phyloP scores from a whole-genome alignment of 1,140 invertebrate species.

The Neomicropteryx cornuta region DNA sequence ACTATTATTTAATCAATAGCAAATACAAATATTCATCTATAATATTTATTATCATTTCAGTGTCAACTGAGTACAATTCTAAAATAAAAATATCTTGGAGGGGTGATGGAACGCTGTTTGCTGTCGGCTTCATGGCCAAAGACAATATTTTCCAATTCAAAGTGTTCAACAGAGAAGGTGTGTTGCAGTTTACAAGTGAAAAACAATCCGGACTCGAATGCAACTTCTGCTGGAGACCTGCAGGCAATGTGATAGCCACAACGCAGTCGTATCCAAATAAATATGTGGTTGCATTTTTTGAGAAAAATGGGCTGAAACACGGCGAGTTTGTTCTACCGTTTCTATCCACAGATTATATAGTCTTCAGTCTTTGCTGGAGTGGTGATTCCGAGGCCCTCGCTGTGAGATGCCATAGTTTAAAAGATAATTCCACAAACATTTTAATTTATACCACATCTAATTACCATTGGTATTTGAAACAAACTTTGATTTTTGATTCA shows the following conservation, averaged over 20 bases:
- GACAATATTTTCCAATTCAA: constrained; percentile 45
- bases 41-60: no score
- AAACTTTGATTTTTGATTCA: constrained; percentile 45
- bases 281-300: constrained; percentile 73
- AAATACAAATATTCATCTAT: no score
- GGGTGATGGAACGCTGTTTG: constrained; percentile 74
- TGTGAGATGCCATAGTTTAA: constrained; percentile 41
- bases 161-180: constrained; percentile 63
- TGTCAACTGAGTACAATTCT: no score
- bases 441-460: constrained; percentile 75
- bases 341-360: constrained; percentile 33
- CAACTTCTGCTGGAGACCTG: constrained; percentile 66
- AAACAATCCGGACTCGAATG: constrained; percentile 54
- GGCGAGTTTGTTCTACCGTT: constrained; percentile 67
- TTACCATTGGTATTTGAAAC: constrained; percentile 88
- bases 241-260: constrained; percentile 66
- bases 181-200: constrained; percentile 63
- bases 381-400: constrained; percentile 64
- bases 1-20: no score
- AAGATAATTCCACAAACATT: constrained; percentile 30
- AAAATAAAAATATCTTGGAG: constrained; percentile 64
- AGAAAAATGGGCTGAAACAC: constrained; percentile 87
- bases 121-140: constrained; percentile 54
- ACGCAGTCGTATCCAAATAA: constrained; percentile 54
- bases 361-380: constrained; percentile 65